Evolutionary conservation across 2,888 invertebrate genomes (phyloP).

Genomic region (Ethmia dodecea): DNA sequence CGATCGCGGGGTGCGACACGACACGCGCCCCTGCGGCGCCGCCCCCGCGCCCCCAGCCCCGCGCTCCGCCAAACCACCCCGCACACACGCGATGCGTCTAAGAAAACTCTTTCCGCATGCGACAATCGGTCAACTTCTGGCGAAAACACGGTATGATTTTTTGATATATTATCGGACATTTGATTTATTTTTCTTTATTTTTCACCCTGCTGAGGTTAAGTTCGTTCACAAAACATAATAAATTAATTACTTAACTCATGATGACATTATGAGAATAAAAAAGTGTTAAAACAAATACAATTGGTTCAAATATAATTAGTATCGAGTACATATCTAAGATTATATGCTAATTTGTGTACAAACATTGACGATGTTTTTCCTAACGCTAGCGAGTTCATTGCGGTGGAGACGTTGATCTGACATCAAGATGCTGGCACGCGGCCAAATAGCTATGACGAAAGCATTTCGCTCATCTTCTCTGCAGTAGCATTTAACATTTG

Average conservation of each 20-base stretch:
- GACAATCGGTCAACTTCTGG: conserved; percentile 45
- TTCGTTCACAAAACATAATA: no score
- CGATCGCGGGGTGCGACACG: conserved; percentile 62
- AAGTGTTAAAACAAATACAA: no score
- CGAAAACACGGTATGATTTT: no score
- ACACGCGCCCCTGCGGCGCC: conserved; percentile 53
- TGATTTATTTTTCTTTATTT: no score
- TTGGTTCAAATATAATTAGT: conserved; percentile 25
- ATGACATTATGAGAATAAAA: no score
- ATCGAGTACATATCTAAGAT: conserved; percentile 24
- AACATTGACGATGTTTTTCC: conserved; percentile 37
- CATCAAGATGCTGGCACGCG: conserved; percentile 33
- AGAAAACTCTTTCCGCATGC: conserved; percentile 69
- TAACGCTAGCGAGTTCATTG: conserved; percentile 34
- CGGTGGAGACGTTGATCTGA: conserved; percentile 26
- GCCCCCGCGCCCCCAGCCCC: conserved; percentile 27
- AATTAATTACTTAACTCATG: no score
- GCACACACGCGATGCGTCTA: conserved; percentile 34
- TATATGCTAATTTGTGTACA: conserved; percentile 32
- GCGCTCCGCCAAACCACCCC: conserved; percentile 19
- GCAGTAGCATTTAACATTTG: conserved; percentile 18
- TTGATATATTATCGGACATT: not conserved
- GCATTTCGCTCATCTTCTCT: conserved; percentile 22
- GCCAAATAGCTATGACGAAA: conserved; percentile 50
- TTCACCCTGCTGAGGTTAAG: no score